Evolutionary conservation across 2,888 invertebrate genomes (phyloP).

Genomic region (Drosophila mimetica): DNA sequence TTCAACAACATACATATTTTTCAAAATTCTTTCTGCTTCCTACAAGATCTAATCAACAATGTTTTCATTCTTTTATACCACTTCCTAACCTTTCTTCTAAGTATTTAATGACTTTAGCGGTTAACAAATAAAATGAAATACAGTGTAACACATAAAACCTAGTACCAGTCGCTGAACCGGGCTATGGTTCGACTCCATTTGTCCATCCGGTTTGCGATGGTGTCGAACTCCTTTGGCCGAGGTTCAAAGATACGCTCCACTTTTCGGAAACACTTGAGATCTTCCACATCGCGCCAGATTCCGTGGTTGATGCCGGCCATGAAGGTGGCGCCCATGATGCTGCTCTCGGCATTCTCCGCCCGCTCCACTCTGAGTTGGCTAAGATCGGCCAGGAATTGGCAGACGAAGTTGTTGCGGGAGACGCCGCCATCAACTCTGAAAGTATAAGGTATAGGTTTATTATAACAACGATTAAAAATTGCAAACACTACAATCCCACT

Average conservation of each 20-base stretch:
- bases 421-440: conserved; percentile 97
- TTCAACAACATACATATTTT: no score
- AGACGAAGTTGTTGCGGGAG: conserved; percentile 95
- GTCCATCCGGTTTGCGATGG: conserved; percentile 67
- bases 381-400: conserved; percentile 94
- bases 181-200: conserved; percentile 80
- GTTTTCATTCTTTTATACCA: not conserved
- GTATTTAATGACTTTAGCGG: conserved; percentile 40
- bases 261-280: conserved; percentile 87
- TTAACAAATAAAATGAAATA: conserved; percentile 29
- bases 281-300: conserved; percentile 90
- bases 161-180: conserved; percentile 83
- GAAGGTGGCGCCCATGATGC: conserved; percentile 93
- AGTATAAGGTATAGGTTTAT: not conserved
- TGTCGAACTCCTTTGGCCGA: conserved; percentile 73
- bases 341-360: conserved; percentile 90
- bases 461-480: no score
- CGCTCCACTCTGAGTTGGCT: conserved; percentile 91
- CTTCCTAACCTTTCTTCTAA: conserved; percentile 23
- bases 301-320: conserved; percentile 93
- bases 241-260: conserved; percentile 88
- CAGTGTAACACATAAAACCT: conserved; percentile 6
- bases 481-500: no score
- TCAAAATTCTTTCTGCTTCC: no score
- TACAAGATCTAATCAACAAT: no score